Evolutionary conservation across 2,113 vertebrate species (phyloP).

Genomic region (Chaetodon auriga): DNA sequence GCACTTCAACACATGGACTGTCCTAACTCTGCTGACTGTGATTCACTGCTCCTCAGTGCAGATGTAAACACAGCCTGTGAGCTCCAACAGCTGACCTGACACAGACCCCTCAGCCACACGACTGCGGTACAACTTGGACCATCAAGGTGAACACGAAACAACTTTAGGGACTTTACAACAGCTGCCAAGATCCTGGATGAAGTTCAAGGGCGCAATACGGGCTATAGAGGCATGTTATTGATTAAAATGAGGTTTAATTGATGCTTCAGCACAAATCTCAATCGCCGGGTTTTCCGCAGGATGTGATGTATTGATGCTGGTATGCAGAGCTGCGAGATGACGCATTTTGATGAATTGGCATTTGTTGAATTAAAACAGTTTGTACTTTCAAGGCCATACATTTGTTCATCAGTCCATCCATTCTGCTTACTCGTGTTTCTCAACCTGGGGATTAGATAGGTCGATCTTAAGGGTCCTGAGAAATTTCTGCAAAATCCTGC

Average conservation of each 20-base stretch:
- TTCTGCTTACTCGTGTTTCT: too few relatives aligned
- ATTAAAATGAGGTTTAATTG: neutral
- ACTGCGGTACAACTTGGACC: neutral
- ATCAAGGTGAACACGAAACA: neutral
- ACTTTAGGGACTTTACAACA: neutral
- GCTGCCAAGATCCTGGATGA: neutral
- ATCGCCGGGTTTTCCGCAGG: constrained; percentile 25
- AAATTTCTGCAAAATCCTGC: neutral
- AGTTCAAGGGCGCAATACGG: neutral
- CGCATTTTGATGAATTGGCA: neutral
- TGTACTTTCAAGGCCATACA: neutral
- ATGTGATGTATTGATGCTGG: constrained; percentile 30
- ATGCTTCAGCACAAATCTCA: neutral
- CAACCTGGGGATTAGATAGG: too few relatives aligned
- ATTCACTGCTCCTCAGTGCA: constrained; percentile 39
- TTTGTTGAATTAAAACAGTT: neutral
- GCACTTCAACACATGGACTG: constrained; percentile 36
- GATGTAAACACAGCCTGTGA: constrained; percentile 70
- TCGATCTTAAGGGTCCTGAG: neutral
- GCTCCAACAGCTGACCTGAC: constrained; percentile 52
- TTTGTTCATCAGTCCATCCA: neutral
- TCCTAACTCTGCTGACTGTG: constrained; percentile 34
- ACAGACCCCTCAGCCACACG: neutral
- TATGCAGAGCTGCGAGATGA: neutral
- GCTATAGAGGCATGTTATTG: neutral